Evolutionary conservation across 92 coral and sea anemone genomes (phyloP), one percentile per base, ranked within the genome.

Genomic region (Zoanthus sociatus): DNA sequence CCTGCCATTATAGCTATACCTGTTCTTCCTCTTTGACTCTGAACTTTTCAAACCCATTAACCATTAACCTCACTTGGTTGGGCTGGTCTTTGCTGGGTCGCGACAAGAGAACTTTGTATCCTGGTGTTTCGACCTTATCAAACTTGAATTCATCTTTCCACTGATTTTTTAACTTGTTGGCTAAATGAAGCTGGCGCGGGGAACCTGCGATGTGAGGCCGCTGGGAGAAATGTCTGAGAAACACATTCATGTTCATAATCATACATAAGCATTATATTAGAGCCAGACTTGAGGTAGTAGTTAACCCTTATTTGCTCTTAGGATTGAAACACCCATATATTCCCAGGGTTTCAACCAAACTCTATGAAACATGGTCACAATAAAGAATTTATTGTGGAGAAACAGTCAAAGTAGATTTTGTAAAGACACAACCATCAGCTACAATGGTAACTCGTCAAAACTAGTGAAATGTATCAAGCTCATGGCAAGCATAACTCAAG

Each of bases 191-290:
- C 21, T 81, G 85, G 42, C 58, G 85, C 3, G 11, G 42, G 14
- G 85, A 81, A 16, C 74, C 85, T 20, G 85, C 85, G 47, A 81
- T 81, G 85, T 81, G 85, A 45, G 85, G 85, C 6, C 18, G 42
- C 60, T 7, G 20, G 1, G 85, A 81, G 64, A 81, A 81, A 46
- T 66, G 20, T 70, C 85, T 81, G 42, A 20, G 12, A 45, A 18
- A 18, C n/a, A 6, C 69, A 16, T 16, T 4, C 42, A 33, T 1
- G 42, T 33, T 33, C 42, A 33, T 33, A 33, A 1, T 1, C 3
- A 33, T 33, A 33, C 42, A 33, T 33, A n/a, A n/a, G n/a, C n/a
- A n/a, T n/a, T n/a, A n/a, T n/a, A n/a, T n/a, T n/a, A n/a, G n/a
- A n/a, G n/a, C n/a, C n/a, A n/a, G n/a, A n/a, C n/a, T n/a, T n/a